phyloP scores from a whole-genome alignment of 2,888 invertebrate species.

The Cynaeus angustus region DNA sequence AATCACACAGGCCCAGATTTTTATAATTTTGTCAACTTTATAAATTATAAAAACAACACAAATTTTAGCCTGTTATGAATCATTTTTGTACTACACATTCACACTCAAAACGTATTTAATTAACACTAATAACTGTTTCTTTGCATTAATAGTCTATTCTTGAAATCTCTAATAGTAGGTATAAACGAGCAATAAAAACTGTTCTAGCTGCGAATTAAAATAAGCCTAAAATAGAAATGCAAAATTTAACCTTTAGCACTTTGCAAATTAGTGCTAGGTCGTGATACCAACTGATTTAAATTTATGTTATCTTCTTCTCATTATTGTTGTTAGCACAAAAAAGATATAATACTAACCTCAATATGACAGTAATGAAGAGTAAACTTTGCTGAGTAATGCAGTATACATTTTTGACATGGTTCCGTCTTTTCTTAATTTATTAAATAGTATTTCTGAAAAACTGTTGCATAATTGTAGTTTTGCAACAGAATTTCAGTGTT shows the following conservation, averaged over 20 bases:
- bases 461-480: background rate
- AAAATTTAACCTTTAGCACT: constrained; percentile 14
- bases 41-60: too few species aligned
- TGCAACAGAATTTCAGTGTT: background rate
- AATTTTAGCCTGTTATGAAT: too few species aligned
- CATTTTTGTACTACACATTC: too few species aligned
- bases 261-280: constrained; percentile 2
- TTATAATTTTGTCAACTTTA: too few species aligned
- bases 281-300: constrained; percentile 6
- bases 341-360: background rate
- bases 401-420: too few species aligned
- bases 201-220: background rate
- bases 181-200: constrained; percentile 15
- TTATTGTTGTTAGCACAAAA: constrained; percentile 7
- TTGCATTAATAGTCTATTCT: background rate
- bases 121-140: background rate
- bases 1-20: too few species aligned
- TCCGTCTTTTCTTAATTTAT: too few species aligned
- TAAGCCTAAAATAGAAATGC: background rate
- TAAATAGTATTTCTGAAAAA: background rate
- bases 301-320: constrained; percentile 14
- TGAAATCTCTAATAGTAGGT: background rate
- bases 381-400: background rate
- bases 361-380: background rate
- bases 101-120: too few species aligned